phyloP scores from a whole-genome alignment of 2,888 invertebrate species.

The Chorisops tibialis region DNA sequence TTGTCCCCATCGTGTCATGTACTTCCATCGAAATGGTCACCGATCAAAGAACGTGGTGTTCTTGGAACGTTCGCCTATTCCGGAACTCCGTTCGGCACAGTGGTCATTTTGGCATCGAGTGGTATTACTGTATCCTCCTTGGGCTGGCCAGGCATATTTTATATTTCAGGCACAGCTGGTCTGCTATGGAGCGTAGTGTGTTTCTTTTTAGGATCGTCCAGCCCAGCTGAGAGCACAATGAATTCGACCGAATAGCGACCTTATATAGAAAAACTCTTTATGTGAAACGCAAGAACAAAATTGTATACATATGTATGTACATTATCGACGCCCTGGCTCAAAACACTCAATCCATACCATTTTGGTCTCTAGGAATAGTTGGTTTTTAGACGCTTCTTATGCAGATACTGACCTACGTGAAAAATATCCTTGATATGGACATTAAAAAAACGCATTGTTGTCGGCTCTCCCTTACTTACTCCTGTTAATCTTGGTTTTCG shows the following conservation, averaged over 20 bases:
- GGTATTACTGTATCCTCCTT: constrained; percentile 67
- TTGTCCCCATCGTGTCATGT: constrained; percentile 67
- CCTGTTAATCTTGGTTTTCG: constrained; percentile 68
- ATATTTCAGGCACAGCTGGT: constrained; percentile 65
- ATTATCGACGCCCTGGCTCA: constrained; percentile 66
- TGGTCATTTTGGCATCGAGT: constrained; percentile 68
- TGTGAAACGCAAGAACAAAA: constrained; percentile 47
- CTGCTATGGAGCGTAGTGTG: constrained; percentile 61
- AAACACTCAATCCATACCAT: constrained; percentile 71
- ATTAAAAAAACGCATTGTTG: constrained; percentile 67
- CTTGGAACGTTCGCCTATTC: constrained; percentile 66
- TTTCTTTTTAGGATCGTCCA: constrained; percentile 62
- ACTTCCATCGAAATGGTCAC: constrained; percentile 68
- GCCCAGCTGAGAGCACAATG: constrained; percentile 59
- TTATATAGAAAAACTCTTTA: constrained; percentile 65
- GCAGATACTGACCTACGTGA: constrained; percentile 78
- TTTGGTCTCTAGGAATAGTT: constrained; percentile 70
- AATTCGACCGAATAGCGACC: constrained; percentile 63
- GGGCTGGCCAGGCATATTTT: constrained; percentile 79
- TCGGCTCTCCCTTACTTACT: constrained; percentile 71
- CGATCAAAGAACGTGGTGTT: constrained; percentile 65
- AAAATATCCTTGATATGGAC: constrained; percentile 65
- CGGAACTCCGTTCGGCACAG: constrained; percentile 76
- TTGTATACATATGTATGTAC: constrained; percentile 37
- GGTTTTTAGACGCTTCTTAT: constrained; percentile 82